A percentile compares a stretch with the other conserved stretches of the same genome.
Evolutionary conservation across 2,888 invertebrate species (phyloP).

Genomic region (Norana najaformis): DNA sequence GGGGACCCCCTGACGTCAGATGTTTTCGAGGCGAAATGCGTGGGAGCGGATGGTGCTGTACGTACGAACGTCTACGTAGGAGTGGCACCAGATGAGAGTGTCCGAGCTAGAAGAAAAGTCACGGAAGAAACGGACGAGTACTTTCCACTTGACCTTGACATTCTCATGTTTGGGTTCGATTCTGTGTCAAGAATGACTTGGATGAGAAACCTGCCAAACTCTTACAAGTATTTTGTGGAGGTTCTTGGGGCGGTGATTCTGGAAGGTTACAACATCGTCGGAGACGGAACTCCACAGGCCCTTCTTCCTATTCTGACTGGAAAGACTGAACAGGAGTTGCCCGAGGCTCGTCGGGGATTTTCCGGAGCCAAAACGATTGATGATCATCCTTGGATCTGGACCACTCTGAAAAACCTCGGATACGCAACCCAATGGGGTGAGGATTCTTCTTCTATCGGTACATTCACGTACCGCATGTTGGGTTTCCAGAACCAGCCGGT

Average conservation of each 20-base stretch:
- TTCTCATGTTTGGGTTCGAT: conserved; percentile 81
- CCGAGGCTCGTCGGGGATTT: conserved; percentile 42
- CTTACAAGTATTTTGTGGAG: conserved; percentile 53
- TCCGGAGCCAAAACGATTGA: conserved; percentile 71
- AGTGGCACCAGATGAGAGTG: conserved; percentile 46
- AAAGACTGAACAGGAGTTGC: conserved; percentile 43
- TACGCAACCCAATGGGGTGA: conserved; percentile 79
- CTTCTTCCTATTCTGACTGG: conserved; percentile 48
- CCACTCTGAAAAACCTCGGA: conserved; percentile 69
- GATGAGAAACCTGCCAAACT: conserved; percentile 54
- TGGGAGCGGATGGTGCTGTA: conserved; percentile 53
- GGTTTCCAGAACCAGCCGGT: conserved; percentile 83
- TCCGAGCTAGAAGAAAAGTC: neutral
- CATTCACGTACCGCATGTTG: conserved; percentile 85
- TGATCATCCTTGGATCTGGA: conserved; percentile 84
- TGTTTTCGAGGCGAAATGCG: conserved; percentile 45
- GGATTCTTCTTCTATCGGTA: conserved; percentile 75
- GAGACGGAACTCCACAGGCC: conserved; percentile 48
- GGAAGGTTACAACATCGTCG: conserved; percentile 48
- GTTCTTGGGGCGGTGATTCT: conserved; percentile 50
- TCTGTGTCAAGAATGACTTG: conserved; percentile 75
- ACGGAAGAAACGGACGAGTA: neutral
- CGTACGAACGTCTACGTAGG: conserved; percentile 74
- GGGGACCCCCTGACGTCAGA: conserved; percentile 38
- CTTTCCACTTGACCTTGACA: conserved; percentile 38